Conservation (phyloP, 2,113 vertebrate genomes). For the Serilophus lunatus region DNA sequence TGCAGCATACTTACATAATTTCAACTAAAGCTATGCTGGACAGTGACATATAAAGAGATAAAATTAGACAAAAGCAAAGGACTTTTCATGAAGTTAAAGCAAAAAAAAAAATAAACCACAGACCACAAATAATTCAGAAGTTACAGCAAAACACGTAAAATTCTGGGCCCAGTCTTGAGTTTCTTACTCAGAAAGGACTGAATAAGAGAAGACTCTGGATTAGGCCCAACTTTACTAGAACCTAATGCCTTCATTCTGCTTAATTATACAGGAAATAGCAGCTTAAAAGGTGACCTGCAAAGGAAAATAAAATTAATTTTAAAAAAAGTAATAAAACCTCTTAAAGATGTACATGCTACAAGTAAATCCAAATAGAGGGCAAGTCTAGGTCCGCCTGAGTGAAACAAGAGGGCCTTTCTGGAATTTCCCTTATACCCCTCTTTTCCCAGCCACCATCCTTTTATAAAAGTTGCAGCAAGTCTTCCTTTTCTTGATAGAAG, state of each 20-base stretch:
- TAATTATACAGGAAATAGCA: constrained; percentile 67
- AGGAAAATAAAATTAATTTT: constrained; percentile 57
- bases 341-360: constrained; percentile 28
- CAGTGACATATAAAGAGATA: constrained; percentile 27
- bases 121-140: constrained; percentile 24
- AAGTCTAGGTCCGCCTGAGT: constrained; percentile 51
- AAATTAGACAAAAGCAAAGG: constrained; percentile 36
- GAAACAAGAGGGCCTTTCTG: constrained; percentile 34
- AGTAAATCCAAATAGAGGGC: constrained; percentile 34
- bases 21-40: constrained; percentile 46
- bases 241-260: constrained; percentile 57
- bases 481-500: constrained; percentile 7
- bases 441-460: not conserved
- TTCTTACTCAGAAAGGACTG: constrained; percentile 41
- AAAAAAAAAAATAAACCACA: not conserved
- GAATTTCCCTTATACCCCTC: constrained; percentile 40
- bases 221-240: constrained; percentile 57
- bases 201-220: constrained; percentile 54
- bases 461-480: not conserved
- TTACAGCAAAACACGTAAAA: not conserved
- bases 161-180: constrained; percentile 8
- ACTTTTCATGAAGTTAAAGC: not conserved
- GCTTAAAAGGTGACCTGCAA: constrained; percentile 63
- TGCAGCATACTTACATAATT: constrained; percentile 50
- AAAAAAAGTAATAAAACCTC: constrained; percentile 22